A percentile compares a stretch with the other conserved stretches of the same genome.
Evolutionary conservation across 2,888 invertebrate genomes (phyloP).

Genomic region (Drosophila rubida): DNA sequence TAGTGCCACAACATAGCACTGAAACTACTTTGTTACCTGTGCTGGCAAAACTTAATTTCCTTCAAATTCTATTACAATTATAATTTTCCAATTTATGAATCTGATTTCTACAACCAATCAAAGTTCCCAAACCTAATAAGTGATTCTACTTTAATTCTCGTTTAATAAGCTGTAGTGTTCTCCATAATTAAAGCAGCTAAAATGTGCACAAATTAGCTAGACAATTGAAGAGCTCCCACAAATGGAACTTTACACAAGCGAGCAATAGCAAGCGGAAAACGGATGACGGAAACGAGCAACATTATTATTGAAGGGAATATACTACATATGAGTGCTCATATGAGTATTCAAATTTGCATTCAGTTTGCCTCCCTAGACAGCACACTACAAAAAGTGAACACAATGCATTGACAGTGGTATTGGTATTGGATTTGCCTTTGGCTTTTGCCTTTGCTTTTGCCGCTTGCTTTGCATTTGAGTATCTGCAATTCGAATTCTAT

Average conservation of each 20-base stretch:
- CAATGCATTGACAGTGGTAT: conserved; percentile 38
- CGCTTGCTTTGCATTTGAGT: conserved; percentile 22
- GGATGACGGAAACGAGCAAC: conserved; percentile 15
- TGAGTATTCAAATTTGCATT: conserved; percentile 49
- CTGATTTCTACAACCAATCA: too few species aligned
- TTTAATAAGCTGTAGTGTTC: too few species aligned
- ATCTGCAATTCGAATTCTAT: background rate
- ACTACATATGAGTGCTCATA: conserved; percentile 7
- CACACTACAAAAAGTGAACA: conserved; percentile 16
- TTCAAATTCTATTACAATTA: background rate
- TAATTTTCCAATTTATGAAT: too few species aligned
- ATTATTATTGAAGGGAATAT: conserved; percentile 10
- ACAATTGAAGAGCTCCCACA: conserved; percentile 40
- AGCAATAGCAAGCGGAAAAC: background rate
- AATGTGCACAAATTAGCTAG: conserved; percentile 14
- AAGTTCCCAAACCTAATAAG: too few species aligned
- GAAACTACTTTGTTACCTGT: conserved; percentile 3
- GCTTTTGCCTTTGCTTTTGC: background rate
- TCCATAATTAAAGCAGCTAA: too few species aligned
- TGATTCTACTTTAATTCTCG: too few species aligned
- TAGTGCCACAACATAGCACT: background rate
- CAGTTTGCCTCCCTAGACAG: conserved; percentile 18
- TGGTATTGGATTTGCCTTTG: conserved; percentile 20
- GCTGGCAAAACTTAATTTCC: background rate
- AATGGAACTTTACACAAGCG: conserved; percentile 23